Percentiles rank a stretch among this genome's conserved stretches.
Evolutionary conservation across 2,888 invertebrate species (phyloP).

Genomic region (Brachypalpus laphriformis): DNA sequence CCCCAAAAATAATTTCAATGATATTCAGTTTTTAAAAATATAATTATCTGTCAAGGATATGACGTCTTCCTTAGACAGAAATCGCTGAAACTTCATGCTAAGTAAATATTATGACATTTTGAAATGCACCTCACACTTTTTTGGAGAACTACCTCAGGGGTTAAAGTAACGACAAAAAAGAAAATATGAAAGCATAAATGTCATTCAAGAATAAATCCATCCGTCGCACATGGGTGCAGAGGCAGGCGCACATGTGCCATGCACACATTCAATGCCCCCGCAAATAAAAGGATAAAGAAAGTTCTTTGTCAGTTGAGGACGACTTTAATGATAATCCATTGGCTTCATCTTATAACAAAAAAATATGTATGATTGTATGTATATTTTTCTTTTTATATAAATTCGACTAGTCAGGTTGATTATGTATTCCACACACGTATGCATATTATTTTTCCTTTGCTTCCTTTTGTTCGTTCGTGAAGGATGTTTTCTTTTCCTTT

Average conservation of each 20-base stretch:
- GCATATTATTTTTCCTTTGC: slow-evolving; percentile 25
- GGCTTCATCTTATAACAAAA: neutral
- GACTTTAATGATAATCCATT: slow-evolving; percentile 44
- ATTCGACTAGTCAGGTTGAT: slow-evolving; percentile 31
- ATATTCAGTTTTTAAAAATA: no score
- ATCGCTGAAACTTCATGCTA: neutral
- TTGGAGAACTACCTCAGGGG: neutral
- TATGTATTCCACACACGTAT: slow-evolving; percentile 51
- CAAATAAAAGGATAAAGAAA: slow-evolving; percentile 24
- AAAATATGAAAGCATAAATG: slow-evolving; percentile 40
- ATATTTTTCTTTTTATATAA: slow-evolving; percentile 24
- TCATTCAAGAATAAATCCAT: slow-evolving; percentile 38
- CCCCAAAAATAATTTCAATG: no score
- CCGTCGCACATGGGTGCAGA: neutral
- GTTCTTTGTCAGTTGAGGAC: slow-evolving; percentile 43
- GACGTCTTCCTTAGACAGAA: neutral
- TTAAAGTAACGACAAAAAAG: neutral
- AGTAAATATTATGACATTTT: neutral
- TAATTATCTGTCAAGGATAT: no score
- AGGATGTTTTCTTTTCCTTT: slow-evolving; percentile 41
- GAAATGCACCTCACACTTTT: slow-evolving; percentile 2
- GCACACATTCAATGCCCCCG: neutral
- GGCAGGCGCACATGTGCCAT: neutral
- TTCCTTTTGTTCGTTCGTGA: slow-evolving; percentile 43
- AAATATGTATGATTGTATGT: neutral